Conservation (phyloP, 2,888 invertebrate genomes). For the Lapara coniferarum region DNA sequence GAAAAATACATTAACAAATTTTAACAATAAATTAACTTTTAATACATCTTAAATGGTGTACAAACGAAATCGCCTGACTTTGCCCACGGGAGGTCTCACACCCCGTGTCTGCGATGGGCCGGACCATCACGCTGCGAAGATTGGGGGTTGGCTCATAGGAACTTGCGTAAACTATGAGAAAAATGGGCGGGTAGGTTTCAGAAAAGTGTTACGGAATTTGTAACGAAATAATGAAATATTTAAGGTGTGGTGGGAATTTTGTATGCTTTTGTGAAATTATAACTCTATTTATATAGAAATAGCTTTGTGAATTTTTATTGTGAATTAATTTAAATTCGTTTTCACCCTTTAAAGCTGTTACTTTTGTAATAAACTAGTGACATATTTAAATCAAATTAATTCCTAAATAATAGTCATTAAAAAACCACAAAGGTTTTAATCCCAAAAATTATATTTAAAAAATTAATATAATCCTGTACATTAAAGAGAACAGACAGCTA, state of each 20-base stretch:
- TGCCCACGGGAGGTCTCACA: slow-evolving; percentile 54
- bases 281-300: neutral
- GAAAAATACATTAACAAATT: slow-evolving; percentile 9
- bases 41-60: slow-evolving; percentile 60
- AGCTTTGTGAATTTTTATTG: neutral
- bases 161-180: slow-evolving; percentile 43
- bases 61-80: slow-evolving; percentile 44
- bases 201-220: neutral
- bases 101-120: slow-evolving; percentile 46
- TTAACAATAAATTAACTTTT: slow-evolving; percentile 66
- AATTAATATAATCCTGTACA: slow-evolving; percentile 9
- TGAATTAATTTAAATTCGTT: neutral
- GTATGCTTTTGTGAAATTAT: neutral
- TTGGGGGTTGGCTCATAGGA: slow-evolving; percentile 36
- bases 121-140: slow-evolving; percentile 66
- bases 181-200: slow-evolving; percentile 43
- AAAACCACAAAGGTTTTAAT: slow-evolving; percentile 13
- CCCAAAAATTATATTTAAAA: slow-evolving; percentile 14
- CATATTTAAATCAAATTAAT: slow-evolving; percentile 11
- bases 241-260: neutral
- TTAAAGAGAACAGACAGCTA: slow-evolving; percentile 36
- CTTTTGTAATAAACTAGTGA: neutral
- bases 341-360: neutral
- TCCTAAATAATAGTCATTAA: slow-evolving; percentile 3
- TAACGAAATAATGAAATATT: neutral